Base-by-base conservation (phyloP, 2,888 invertebrate genomes). In the Drosophila barbarae region DNA sequence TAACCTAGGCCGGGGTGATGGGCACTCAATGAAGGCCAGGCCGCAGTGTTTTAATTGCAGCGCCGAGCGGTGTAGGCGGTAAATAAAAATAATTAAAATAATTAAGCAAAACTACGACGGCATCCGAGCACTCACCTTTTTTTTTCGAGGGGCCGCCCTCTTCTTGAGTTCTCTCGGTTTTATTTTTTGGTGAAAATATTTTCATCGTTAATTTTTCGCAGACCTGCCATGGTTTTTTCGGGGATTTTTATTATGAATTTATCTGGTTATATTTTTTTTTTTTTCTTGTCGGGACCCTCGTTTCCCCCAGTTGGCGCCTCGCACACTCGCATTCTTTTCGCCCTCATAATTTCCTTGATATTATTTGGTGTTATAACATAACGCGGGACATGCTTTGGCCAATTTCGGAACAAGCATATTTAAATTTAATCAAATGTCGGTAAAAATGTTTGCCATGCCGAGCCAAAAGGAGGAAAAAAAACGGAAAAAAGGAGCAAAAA, bases 361-460 rank as follows among this genome's bases (percentile, higher is more conserved):
- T 67, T 58, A 49, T 67, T 67, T 67, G 68, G 67, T 67, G 67
- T 67, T 67, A 63, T 39, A 64, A 58, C 54, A 39, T 66, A 50
- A 56, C 65, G 39, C 65, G 39, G 56, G 44, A 65, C 65, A 65
- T 63, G 72, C 65, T 61, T 77, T 77, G n/a, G 76, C 66, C 80
- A 76, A 72, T 77, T 74, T 84, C 72, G 60, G 63, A 76, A 76
- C 78, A 73, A 73, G 78, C 65, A 84, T 81, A 84, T 81, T 84
- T 81, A 84, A 81, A 84, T 81, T 81, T 81, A 79, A 81, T 84
- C 81, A 81, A 81, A 79, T 83, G 76, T 77, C 76, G 76, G 83
- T 80, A 80, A 80, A 83, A 81, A 81, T 81, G 82, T 72, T 81
- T 78, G 69, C 72, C 69, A 69, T 75, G 69, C 75, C 75, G 68